Conservation (phyloP, 2,113 vertebrate species). For the Calyptommatus sinebrachiatus region DNA sequence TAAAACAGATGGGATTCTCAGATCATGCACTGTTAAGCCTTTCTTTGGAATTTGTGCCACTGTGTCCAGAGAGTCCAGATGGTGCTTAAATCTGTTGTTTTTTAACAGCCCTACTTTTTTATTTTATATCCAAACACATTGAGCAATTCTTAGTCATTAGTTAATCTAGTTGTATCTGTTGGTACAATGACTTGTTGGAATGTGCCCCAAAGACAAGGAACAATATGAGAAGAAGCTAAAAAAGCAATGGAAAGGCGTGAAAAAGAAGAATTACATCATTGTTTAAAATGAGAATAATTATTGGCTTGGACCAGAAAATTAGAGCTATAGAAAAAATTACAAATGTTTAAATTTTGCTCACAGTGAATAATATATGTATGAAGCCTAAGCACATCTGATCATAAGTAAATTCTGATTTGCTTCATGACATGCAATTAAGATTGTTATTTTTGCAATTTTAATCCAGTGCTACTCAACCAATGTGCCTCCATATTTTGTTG, state of each 20-base stretch:
- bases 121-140: constrained; percentile 79
- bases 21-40: constrained; percentile 81
- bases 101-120: constrained; percentile 79
- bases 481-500: no score
- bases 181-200: constrained; percentile 48
- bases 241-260: constrained; percentile 7
- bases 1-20: constrained; percentile 81
- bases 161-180: constrained; percentile 70
- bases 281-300: background rate
- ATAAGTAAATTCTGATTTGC: no score
- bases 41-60: constrained; percentile 81
- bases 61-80: constrained; percentile 79
- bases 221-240: constrained; percentile 36
- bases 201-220: constrained; percentile 49
- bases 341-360: background rate
- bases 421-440: no score
- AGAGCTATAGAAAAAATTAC: background rate
- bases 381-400: background rate
- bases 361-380: background rate
- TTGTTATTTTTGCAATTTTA: no score
- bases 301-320: constrained; percentile 23
- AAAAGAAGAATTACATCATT: background rate
- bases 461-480: no score
- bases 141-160: constrained; percentile 75
- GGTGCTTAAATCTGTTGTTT: constrained; percentile 83